These are phyloP conservation scores for Torymus aiolomorphi DNA, from an alignment of 2,888 invertebrate genomes.

Conservation along the genomic window DNA sequence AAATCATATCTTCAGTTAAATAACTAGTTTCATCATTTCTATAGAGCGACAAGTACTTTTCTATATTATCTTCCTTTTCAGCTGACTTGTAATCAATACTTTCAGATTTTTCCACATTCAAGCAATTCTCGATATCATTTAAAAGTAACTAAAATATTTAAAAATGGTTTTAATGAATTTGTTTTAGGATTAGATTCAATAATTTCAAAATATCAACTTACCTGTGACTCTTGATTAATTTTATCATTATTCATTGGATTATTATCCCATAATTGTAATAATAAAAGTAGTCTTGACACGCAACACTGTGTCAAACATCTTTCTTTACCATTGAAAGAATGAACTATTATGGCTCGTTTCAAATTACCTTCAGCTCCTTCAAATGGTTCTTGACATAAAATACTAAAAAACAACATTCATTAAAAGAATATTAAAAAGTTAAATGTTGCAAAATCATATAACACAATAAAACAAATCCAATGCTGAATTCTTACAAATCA, in stretches of 20 bases:
- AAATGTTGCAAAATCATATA: too few relatives aligned
- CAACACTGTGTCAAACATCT: constrained; percentile 67
- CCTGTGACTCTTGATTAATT: constrained; percentile 72
- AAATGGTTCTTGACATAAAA: constrained; percentile 86
- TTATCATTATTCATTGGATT: constrained; percentile 66
- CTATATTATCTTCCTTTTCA: constrained; percentile 65
- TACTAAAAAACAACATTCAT: constrained; percentile 69
- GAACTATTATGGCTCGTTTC: constrained; percentile 79
- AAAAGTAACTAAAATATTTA: constrained; percentile 65
- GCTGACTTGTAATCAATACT: constrained; percentile 57
- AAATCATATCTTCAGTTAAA: constrained; percentile 80
- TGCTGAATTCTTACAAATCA: too few relatives aligned
- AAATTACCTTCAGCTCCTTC: constrained; percentile 94
- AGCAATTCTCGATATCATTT: constrained; percentile 69
- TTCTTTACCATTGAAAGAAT: constrained; percentile 69
- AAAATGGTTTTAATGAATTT: constrained; percentile 12
- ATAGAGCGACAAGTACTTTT: constrained; percentile 66
- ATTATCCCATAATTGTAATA: constrained; percentile 72
- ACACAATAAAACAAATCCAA: too few relatives aligned
- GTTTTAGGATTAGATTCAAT: too few relatives aligned
- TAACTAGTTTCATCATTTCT: constrained; percentile 64
- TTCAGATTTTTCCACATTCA: constrained; percentile 62
- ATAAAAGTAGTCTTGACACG: constrained; percentile 68
- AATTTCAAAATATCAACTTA: constrained; percentile 45
- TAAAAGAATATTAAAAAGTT: neutral